Conservation (phyloP, 2,888 invertebrate species). For the Diarsia rubi region DNA sequence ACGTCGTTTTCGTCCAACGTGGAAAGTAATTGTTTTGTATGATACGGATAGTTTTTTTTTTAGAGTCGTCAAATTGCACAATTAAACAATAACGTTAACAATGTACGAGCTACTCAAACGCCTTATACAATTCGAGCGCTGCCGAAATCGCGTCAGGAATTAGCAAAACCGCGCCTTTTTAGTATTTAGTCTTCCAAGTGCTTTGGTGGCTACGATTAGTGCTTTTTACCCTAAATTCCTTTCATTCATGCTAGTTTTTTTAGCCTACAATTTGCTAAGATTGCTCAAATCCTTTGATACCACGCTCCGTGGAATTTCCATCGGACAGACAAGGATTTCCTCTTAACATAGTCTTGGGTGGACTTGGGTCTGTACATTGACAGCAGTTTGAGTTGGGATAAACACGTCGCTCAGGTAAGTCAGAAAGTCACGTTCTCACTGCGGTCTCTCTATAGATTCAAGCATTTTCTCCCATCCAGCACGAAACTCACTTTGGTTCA, state of each 20-base stretch:
- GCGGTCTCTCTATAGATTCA: too few species aligned
- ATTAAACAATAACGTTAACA: neutral
- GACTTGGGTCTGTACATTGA: too few species aligned
- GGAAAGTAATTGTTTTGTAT: neutral
- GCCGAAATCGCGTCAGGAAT: neutral
- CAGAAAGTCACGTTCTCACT: too few species aligned
- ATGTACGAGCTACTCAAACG: conserved; percentile 11
- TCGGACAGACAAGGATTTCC: neutral
- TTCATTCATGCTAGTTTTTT: neutral
- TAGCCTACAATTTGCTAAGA: neutral
- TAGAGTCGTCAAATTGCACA: neutral
- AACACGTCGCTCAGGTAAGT: too few species aligned
- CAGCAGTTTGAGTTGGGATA: too few species aligned
- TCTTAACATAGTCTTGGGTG: neutral
- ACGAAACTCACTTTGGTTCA: too few species aligned
- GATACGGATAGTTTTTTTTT: neutral
- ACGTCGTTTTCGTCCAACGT: neutral
- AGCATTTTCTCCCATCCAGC: too few species aligned
- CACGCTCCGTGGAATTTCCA: neutral
- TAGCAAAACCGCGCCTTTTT: neutral
- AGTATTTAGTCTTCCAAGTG: conserved; percentile 5
- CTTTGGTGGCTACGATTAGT: conserved; percentile 13
- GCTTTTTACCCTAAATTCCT: conserved; percentile 20
- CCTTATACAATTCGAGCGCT: conserved; percentile 13
- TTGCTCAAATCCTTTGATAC: neutral